These are phyloP conservation scores for Tinea pellionella DNA, from an alignment of 2,888 invertebrate genomes.

Conservation along the genomic window DNA sequence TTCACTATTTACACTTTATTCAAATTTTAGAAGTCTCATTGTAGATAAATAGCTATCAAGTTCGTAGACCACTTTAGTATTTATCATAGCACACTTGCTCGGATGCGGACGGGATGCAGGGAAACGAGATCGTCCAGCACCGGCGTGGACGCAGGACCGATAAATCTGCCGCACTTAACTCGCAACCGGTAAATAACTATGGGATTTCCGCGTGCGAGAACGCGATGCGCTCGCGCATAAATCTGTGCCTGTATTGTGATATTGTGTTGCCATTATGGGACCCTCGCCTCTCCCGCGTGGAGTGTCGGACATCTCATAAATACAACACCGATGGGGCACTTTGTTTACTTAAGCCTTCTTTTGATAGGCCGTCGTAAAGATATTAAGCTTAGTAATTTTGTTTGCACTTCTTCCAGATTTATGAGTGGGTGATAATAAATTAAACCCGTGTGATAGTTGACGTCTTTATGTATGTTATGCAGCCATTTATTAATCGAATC, in stretches of 20 bases:
- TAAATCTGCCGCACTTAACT: constrained; percentile 69
- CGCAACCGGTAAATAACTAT: constrained; percentile 70
- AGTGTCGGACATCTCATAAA: constrained; percentile 57
- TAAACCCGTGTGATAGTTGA: not conserved
- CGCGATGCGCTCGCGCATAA: constrained; percentile 63
- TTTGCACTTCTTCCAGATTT: constrained; percentile 2
- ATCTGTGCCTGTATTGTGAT: constrained; percentile 68
- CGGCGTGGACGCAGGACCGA: constrained; percentile 37
- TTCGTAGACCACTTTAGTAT: constrained; percentile 19
- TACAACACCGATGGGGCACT: constrained; percentile 30
- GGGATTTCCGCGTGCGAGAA: constrained; percentile 68
- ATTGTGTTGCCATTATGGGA: constrained; percentile 68
- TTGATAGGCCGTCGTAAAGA: constrained; percentile 6
- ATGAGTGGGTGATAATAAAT: not conserved
- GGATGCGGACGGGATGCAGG: constrained; percentile 34
- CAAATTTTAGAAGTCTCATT: not conserved
- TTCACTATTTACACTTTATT: not conserved
- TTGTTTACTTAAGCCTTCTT: constrained; percentile 23
- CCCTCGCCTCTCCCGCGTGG: constrained; percentile 27
- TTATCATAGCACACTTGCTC: constrained; percentile 29
- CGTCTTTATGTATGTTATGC: not conserved
- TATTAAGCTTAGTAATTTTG: constrained; percentile 5
- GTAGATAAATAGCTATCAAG: constrained; percentile 13
- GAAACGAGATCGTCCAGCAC: constrained; percentile 55
- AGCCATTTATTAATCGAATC: not conserved